Evolutionary conservation across 2,797 vertebrate genomes (phyloP), one percentile per base, ranked within the genome.

Genomic region (Holocentrus rufus): DNA sequence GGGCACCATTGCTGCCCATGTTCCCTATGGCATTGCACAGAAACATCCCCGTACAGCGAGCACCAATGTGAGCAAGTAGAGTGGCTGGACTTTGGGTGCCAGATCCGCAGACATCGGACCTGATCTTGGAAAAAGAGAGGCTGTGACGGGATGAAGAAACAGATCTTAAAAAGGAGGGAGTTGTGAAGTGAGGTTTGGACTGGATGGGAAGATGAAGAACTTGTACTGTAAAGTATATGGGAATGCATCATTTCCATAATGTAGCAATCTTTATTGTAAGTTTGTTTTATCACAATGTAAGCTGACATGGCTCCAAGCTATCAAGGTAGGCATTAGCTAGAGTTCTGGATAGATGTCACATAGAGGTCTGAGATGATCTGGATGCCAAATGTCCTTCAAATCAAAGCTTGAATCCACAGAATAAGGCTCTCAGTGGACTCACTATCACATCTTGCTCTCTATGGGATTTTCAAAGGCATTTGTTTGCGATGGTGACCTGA

Each of bases 1-100:
- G 95, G 98, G 98, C 82, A 95, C 97, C 0, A 81, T 98, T 0
- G 97, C 98, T 0, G 97, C 97, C 34, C 98, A 99, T 0, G 97
- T 99, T n/a, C 98, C 98, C 27, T 99, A 98, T 0, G 98, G 98
- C 0, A 74, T 98, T 8, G 96, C 96, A 7, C 97, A 99, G 91
- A 96, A 89, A 70, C 67, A 88, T 31, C 88, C 82, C 49, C 18
- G 68, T 71, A 91, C 85, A 65, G 77, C 89, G 49, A 88, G 76
- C 30, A 69, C 83, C 50, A 86, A 70, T 20, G 69, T 23, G 64
- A 80, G 71, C 39, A 93, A 93, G 79, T 93, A 92, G 64, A 54
- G 56, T 30, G 7, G 49, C 30, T 25, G 31, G 46, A 77, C 65
- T 31, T 31, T 47, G 54, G 65, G 46, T 20, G 52, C 9, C 27